These are phyloP conservation scores for Cephus rjabovi DNA, from an alignment of 2,888 invertebrate species.

Conservation along the genomic window DNA sequence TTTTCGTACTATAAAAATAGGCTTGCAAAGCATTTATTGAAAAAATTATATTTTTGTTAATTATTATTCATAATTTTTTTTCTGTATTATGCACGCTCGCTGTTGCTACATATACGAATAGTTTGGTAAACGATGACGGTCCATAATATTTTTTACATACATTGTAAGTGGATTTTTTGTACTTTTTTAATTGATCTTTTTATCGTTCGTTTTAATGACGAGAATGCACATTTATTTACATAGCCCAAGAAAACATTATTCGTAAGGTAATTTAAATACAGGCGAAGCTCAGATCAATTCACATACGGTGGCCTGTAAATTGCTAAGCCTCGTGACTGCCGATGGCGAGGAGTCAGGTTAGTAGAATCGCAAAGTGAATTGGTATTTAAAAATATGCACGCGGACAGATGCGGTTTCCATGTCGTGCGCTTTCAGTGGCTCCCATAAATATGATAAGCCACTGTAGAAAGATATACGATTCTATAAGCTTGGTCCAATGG, in stretches of 20 bases:
- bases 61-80: too few species aligned
- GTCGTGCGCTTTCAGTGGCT: slow-evolving; percentile 51
- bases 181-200: background rate
- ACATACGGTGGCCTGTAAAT: background rate
- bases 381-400: slow-evolving; percentile 62
- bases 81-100: too few species aligned
- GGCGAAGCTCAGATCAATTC: background rate
- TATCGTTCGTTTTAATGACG: background rate
- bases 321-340: background rate
- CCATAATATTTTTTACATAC: background rate
- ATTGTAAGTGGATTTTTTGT: background rate
- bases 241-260: background rate
- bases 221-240: background rate
- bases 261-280: background rate
- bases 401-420: slow-evolving; percentile 59
- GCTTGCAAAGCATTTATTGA: too few species aligned
- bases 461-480: slow-evolving; percentile 50
- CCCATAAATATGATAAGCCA: slow-evolving; percentile 61
- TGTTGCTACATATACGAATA: background rate
- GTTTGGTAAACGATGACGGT: background rate
- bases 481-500: slow-evolving; percentile 1
- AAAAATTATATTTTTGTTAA: too few species aligned
- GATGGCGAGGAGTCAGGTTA: background rate
- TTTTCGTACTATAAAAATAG: too few species aligned
- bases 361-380: slow-evolving; percentile 35